A percentile compares a stretch with the other conserved stretches of the same genome.
phyloP scores from a whole-genome alignment of 2,113 vertebrate genomes.

The Python bivittatus region DNA sequence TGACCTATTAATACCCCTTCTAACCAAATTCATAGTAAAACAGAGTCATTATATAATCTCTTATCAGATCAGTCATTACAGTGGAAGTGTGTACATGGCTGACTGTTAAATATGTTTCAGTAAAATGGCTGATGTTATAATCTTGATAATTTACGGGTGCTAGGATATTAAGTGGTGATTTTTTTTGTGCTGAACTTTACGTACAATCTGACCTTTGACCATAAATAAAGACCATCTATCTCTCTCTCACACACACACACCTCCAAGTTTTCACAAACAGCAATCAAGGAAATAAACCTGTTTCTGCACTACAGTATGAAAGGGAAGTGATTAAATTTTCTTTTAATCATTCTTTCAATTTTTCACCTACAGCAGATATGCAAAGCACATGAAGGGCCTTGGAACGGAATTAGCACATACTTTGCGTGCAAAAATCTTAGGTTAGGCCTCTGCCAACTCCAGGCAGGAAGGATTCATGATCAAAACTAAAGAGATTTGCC shows the following conservation, averaged over 20 bases:
- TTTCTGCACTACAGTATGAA: not conserved
- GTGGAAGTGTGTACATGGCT: not conserved
- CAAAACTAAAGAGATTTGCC: not conserved
- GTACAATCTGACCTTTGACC: not conserved
- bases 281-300: not conserved
- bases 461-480: not conserved
- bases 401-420: not conserved
- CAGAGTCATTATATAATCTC: not conserved
- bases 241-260: not conserved
- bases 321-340: not conserved
- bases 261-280: not conserved
- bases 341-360: not conserved
- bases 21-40: not conserved
- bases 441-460: not conserved
- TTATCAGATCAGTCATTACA: not conserved
- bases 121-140: not conserved
- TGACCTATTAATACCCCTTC: not conserved
- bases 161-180: not conserved
- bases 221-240: not conserved
- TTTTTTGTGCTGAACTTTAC: not conserved
- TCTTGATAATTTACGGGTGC: not conserved
- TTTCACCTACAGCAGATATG: not conserved
- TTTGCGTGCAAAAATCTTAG: not conserved
- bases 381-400: not conserved
- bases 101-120: not conserved